Conservation (phyloP, 2,888 invertebrate species). For the Bugulina stolonifera region DNA sequence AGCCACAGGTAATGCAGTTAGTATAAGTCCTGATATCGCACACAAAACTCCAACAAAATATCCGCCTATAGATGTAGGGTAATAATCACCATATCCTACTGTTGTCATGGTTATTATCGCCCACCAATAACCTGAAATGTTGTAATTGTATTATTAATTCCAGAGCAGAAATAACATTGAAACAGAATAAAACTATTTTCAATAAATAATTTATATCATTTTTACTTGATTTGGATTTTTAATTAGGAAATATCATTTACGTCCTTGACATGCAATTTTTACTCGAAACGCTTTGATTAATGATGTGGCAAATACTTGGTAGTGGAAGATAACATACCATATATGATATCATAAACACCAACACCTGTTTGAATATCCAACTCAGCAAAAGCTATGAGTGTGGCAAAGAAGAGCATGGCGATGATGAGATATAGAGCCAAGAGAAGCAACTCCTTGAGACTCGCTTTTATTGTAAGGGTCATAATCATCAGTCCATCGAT, state of each 20-base stretch:
- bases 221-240: no score
- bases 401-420: slow-evolving; percentile 5
- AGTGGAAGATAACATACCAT: no score
- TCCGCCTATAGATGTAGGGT: neutral
- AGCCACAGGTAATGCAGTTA: slow-evolving; percentile 6
- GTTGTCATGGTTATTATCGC: slow-evolving; percentile 20
- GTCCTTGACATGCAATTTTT: no score
- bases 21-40: neutral
- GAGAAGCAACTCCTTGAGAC: slow-evolving; percentile 15
- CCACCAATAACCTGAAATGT: slow-evolving; percentile 24
- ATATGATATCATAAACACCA: neutral
- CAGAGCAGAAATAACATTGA: no score
- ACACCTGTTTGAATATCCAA: neutral
- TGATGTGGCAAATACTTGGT: no score
- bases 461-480: neutral
- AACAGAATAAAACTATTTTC: no score
- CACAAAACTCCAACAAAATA: slow-evolving; percentile 7
- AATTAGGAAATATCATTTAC: no score
- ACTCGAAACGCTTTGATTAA: no score
- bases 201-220: no score
- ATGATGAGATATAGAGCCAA: neutral
- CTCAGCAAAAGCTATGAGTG: slow-evolving; percentile 1
- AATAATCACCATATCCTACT: slow-evolving; percentile 15
- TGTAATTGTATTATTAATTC: no score
- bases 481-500: slow-evolving; percentile 18